These are phyloP conservation scores for Hydractinia echinata DNA, from an alignment of 30 jellyfish, hydroid and myxozoan species.

Conservation along the genomic window DNA sequence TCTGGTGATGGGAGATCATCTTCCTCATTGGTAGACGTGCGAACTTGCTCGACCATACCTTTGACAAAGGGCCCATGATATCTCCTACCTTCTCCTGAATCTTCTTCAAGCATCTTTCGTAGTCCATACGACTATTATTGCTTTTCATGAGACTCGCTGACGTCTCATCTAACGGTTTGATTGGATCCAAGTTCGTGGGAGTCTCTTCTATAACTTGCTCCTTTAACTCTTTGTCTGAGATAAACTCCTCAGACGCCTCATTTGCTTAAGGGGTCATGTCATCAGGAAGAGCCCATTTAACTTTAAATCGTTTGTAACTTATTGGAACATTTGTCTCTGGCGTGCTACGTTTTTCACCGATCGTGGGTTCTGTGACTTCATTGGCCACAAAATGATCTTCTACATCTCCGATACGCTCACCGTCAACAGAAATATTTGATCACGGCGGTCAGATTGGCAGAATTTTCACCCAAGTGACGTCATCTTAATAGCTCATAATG, in stretches of 20 bases:
- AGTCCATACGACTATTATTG: neutral
- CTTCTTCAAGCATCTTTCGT: neutral
- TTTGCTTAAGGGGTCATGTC: neutral
- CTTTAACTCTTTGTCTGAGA: neutral
- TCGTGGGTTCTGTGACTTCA: no score
- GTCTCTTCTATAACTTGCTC: neutral
- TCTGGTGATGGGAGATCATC: neutral
- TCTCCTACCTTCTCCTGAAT: conserved; percentile 13
- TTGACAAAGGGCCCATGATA: neutral
- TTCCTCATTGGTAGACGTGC: neutral
- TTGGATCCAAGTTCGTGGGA: neutral
- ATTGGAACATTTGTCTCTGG: no score
- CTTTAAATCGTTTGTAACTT: neutral
- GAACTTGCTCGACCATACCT: neutral
- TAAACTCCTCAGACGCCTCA: conserved; percentile 1
- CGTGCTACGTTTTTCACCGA: no score
- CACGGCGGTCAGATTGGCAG: no score
- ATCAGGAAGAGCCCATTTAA: conserved; percentile 12
- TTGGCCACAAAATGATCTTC: no score
- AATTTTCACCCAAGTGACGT: no score
- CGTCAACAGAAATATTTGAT: no score
- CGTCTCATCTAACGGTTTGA: neutral
- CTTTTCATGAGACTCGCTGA: neutral
- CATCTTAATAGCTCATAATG: no score
- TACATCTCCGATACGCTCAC: no score